phyloP scores from a whole-genome alignment of 2,797 vertebrate genomes.

The Helostoma temminkii region DNA sequence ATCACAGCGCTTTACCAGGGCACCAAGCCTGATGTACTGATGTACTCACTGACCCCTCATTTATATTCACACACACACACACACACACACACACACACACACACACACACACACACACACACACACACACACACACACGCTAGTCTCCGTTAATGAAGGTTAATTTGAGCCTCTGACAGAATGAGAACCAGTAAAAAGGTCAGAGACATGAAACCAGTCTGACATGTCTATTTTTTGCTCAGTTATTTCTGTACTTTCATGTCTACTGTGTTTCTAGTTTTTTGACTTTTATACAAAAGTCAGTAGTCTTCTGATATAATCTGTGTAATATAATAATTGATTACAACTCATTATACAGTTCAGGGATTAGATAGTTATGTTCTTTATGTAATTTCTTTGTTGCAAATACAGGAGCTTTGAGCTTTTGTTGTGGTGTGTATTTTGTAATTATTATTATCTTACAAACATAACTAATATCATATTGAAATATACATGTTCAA shows the following conservation, averaged over 20 bases:
- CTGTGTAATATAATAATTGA: too few species aligned
- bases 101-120: conserved; percentile 38
- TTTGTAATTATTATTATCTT: neutral
- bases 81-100: conserved; percentile 17
- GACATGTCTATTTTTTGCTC: conserved; percentile 19
- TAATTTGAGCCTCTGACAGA: conserved; percentile 70
- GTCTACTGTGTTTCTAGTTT: conserved; percentile 4
- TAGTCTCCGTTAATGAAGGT: conserved; percentile 67
- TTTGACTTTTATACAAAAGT: too few species aligned
- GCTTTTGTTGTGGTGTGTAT: neutral
- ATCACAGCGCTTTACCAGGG: conserved; percentile 44
- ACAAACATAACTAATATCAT: neutral
- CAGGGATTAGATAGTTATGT: too few species aligned
- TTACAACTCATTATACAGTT: too few species aligned
- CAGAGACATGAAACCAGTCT: conserved; percentile 55
- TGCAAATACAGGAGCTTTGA: too few species aligned
- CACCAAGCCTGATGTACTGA: conserved; percentile 38
- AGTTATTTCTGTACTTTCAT: conserved; percentile 40
- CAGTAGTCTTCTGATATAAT: too few species aligned
- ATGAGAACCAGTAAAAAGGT: conserved; percentile 72
- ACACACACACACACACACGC: conserved; percentile 30
- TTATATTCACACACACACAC: neutral
- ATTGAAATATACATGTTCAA: neutral
- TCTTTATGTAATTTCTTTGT: too few species aligned
- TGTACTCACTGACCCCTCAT: conserved; percentile 56